Conservation (phyloP, 2,888 invertebrate species). For the Pyralis farinalis region DNA sequence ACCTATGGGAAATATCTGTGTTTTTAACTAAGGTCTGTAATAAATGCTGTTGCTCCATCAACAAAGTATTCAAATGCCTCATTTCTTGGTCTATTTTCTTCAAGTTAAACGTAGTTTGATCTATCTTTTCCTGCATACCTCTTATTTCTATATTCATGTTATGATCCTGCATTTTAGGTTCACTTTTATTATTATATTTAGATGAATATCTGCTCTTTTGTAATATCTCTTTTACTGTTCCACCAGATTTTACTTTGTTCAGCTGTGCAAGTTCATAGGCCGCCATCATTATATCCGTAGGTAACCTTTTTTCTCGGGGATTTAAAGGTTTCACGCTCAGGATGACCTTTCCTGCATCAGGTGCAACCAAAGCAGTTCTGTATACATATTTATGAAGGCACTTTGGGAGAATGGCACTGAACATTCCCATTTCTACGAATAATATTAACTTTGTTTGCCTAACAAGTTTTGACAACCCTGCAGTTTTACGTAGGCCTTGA, state of each 20-base stretch:
- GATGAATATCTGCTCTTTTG: conserved; percentile 82
- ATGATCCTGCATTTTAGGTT: conserved; percentile 58
- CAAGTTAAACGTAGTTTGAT: conserved; percentile 85
- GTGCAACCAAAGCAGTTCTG: conserved; percentile 89
- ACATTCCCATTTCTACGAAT: conserved; percentile 90
- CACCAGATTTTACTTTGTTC: conserved; percentile 84
- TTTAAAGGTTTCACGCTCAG: conserved; percentile 91
- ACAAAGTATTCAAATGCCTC: conserved; percentile 81
- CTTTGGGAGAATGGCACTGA: conserved; percentile 88
- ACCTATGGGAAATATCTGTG: conserved; percentile 35
- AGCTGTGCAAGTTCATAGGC: conserved; percentile 90
- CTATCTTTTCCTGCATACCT: conserved; percentile 84
- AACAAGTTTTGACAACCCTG: conserved; percentile 90
- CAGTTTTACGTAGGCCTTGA: conserved; percentile 91
- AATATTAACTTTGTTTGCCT: conserved; percentile 91
- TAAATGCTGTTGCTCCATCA: conserved; percentile 64
- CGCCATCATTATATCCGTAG: conserved; percentile 88
- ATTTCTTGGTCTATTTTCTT: conserved; percentile 86
- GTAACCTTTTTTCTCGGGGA: conserved; percentile 89
- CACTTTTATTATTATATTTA: conserved; percentile 77
- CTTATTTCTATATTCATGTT: conserved; percentile 80
- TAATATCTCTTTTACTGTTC: conserved; percentile 82
- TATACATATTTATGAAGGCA: conserved; percentile 87
- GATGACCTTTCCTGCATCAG: conserved; percentile 90
- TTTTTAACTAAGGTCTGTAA: conserved; percentile 56